phyloP scores from a whole-genome alignment of 2,113 vertebrate genomes.

The Pyxicephalus adspersus region DNA sequence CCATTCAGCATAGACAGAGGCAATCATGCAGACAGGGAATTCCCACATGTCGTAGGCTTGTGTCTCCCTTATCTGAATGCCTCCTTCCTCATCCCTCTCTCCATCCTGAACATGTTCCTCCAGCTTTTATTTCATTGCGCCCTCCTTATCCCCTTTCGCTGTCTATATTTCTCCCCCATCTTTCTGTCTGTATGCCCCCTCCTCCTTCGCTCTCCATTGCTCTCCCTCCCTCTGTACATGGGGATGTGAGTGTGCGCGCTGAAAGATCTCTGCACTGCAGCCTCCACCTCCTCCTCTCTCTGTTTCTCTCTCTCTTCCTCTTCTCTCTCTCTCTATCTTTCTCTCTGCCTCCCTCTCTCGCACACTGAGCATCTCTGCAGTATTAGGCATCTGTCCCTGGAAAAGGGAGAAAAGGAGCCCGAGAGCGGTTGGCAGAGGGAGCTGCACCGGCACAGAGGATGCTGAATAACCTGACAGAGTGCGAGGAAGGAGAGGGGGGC shows the following conservation, averaged over 20 bases:
- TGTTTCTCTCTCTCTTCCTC: constrained; percentile 28
- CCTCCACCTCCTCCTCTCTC: constrained; percentile 75
- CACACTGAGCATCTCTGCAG: constrained; percentile 64
- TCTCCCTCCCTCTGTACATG: constrained; percentile 61
- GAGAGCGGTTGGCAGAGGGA: constrained; percentile 8
- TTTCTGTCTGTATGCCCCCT: background rate
- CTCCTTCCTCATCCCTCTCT: constrained; percentile 10
- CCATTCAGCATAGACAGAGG: background rate
- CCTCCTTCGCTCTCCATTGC: background rate
- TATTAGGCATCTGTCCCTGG: constrained; percentile 62
- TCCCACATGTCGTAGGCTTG: constrained; percentile 22
- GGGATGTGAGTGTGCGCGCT: constrained; percentile 73
- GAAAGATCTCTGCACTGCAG: constrained; percentile 86
- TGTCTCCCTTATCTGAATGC: background rate
- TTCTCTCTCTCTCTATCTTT: constrained; percentile 51
- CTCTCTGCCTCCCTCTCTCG: constrained; percentile 46
- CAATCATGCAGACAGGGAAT: constrained; percentile 21
- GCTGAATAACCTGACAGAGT: constrained; percentile 96
- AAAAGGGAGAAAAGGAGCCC: constrained; percentile 60
- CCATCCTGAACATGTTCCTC: constrained; percentile 10
- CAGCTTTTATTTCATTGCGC: background rate
- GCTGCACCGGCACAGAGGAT: constrained; percentile 72
- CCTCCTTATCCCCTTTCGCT: constrained; percentile 41
- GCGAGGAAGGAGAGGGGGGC: constrained; percentile 92
- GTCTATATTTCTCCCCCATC: constrained; percentile 58